Base-by-base conservation (phyloP, 2,113 vertebrate species). In the Marmota monax region DNA sequence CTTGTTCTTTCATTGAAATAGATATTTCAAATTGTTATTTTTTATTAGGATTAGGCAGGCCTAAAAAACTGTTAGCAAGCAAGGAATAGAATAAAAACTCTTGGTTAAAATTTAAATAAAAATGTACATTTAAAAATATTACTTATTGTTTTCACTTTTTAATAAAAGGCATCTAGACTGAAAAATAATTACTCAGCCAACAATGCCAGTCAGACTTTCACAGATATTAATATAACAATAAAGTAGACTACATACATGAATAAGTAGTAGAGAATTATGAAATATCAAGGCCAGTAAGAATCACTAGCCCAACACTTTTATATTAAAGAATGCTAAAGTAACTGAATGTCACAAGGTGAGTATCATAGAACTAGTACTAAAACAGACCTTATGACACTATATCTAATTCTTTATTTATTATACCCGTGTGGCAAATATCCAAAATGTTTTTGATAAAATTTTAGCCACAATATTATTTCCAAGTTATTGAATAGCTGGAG, bases 91-190 rank as follows among this genome's bases (percentile, higher is more conserved):
- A 77, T 93, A 34, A 94, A 95, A 96, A 86, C 37, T 32, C 27
- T 67, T 73, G 11, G 82, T 42, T 84, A 90, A 96, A 95, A 91
- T 84, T 78, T 83, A 88, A 96, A 76, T 70, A 3, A 74, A 85
- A 63, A 83, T 5, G 0, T 61, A 48, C 10, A 70, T 67, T 58
- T 80, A 37, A 95, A 84, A 92, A 82, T 18, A 83, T 85, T 70
- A 94, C 20, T 48, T 67, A 92, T 5, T 42, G 7, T 5, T 13
- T 76, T 93, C 11, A 72, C 17, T 89, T 94, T 18, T 76, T 86
- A 34, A 48, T 56, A 70, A 96, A 92, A 74, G 45, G 32, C 4
- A 88, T 42, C 74, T 37, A 37, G 7, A 48, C 5, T 39, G n/a
- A 93, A 88, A 92, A 95, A 90, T 34, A 88, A 70, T 78, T 25